Percentiles rank a stretch among this genome's conserved stretches.
Conservation (phyloP, 2,113 vertebrate species). For the Penelope pileata region DNA sequence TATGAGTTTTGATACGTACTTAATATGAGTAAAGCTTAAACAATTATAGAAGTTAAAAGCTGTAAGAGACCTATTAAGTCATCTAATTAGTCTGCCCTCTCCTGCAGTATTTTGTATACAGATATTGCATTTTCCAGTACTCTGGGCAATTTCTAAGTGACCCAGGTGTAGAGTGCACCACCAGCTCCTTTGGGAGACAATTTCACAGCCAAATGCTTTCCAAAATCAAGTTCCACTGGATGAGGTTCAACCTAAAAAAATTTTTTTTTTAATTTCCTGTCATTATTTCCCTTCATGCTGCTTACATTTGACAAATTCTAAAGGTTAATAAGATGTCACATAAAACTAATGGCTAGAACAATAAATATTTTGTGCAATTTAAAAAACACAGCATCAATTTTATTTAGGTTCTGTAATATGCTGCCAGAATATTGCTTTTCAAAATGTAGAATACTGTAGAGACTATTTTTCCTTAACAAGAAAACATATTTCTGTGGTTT, state of each 20-base stretch:
- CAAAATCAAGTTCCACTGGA: neutral
- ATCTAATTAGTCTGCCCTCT: neutral
- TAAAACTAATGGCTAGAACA: slow-evolving; percentile 26
- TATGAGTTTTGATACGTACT: neutral
- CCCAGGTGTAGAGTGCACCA: neutral
- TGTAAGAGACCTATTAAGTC: neutral
- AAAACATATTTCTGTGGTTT: slow-evolving; percentile 21
- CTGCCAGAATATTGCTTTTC: neutral
- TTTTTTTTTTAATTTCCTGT: neutral
- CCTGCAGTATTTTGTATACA: neutral
- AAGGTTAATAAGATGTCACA: slow-evolving; percentile 43
- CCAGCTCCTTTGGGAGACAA: neutral
- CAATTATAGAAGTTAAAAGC: neutral
- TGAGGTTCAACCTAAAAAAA: neutral
- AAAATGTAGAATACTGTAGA: neutral
- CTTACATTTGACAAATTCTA: neutral
- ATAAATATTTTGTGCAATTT: slow-evolving; percentile 33
- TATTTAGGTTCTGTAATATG: neutral
- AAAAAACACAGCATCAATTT: neutral
- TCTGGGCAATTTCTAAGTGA: neutral
- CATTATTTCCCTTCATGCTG: neutral
- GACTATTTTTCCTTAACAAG: neutral
- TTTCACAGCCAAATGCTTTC: neutral
- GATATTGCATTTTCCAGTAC: neutral
- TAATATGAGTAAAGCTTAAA: neutral